These are phyloP conservation scores for Drosophila serrata DNA, from an alignment of 1,140 invertebrate genomes.

Conservation along the genomic window DNA sequence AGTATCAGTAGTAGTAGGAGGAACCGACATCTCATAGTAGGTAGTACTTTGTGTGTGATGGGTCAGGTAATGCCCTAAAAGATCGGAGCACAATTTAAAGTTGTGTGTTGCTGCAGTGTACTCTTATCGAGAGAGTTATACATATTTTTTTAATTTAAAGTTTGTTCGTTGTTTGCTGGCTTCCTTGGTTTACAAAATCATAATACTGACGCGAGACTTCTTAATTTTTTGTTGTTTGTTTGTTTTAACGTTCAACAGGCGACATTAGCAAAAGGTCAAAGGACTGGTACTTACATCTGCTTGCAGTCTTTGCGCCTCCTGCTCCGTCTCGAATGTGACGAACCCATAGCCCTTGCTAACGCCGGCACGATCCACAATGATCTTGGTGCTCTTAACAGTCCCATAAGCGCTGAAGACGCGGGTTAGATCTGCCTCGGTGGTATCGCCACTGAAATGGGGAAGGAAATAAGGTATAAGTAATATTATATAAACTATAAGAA, in stretches of 20 bases:
- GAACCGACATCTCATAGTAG: slow-evolving; percentile 55
- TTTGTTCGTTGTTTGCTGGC: slow-evolving; percentile 11
- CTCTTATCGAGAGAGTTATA: slow-evolving; percentile 10
- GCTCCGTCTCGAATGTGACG: slow-evolving; percentile 97
- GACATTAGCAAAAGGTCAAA: slow-evolving; percentile 43
- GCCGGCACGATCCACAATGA: slow-evolving; percentile 96
- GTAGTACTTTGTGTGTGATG: slow-evolving; percentile 53
- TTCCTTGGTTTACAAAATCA: slow-evolving; percentile 26
- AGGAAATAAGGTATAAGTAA: background rate
- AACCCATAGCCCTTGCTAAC: slow-evolving; percentile 98
- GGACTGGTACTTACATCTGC: slow-evolving; percentile 86
- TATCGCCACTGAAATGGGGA: slow-evolving; percentile 88
- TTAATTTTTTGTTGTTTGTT: background rate
- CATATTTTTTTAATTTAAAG: background rate
- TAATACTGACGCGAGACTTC: slow-evolving; percentile 25
- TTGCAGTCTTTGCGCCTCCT: slow-evolving; percentile 92
- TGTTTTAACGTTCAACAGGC: slow-evolving; percentile 46
- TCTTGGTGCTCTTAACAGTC: slow-evolving; percentile 96
- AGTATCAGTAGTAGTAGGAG: slow-evolving; percentile 35
- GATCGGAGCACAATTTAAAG: slow-evolving; percentile 76
- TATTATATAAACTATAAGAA: background rate
- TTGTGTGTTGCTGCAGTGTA: slow-evolving; percentile 26
- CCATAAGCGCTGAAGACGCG: slow-evolving; percentile 95
- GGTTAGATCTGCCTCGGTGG: slow-evolving; percentile 93
- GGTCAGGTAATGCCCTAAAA: slow-evolving; percentile 76